Evolutionary conservation across 2,113 vertebrate genomes (phyloP).

Genomic region (Archocentrus centrarchus): DNA sequence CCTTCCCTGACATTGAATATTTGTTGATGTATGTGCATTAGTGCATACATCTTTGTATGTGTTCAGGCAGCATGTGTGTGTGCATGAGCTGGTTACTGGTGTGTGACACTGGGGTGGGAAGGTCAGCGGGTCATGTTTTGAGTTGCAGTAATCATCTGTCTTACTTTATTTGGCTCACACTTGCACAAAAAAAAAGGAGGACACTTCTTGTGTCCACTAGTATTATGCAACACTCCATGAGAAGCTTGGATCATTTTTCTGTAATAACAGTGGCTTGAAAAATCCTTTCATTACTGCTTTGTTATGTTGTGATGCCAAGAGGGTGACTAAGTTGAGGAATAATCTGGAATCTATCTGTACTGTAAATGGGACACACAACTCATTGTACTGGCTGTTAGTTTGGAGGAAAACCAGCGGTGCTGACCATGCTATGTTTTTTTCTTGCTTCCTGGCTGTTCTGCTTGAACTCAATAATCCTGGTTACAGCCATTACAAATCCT

Average conservation of each 20-base stretch:
- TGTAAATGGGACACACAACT: slow-evolving; percentile 25
- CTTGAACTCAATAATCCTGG: slow-evolving; percentile 80
- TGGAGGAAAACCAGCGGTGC: slow-evolving; percentile 43
- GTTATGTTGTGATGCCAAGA: slow-evolving; percentile 44
- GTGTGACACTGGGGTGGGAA: slow-evolving; percentile 35
- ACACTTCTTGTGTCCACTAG: slow-evolving; percentile 56
- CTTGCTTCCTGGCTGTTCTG: slow-evolving; percentile 73
- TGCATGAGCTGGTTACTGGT: not conserved
- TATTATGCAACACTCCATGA: slow-evolving; percentile 21
- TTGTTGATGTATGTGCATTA: slow-evolving; percentile 18
- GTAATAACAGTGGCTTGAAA: slow-evolving; percentile 21
- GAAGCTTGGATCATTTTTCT: slow-evolving; percentile 61
- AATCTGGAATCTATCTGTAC: slow-evolving; percentile 28
- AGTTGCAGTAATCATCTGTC: slow-evolving; percentile 67
- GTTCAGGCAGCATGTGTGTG: not conserved
- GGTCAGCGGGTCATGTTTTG: slow-evolving; percentile 58
- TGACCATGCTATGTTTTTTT: slow-evolving; percentile 52
- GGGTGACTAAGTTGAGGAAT: slow-evolving; percentile 20
- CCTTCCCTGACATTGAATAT: slow-evolving; percentile 44
- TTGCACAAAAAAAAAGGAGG: slow-evolving; percentile 45
- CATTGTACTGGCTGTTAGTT: slow-evolving; percentile 28
- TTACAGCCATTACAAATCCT: slow-evolving; percentile 84
- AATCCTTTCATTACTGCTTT: slow-evolving; percentile 34
- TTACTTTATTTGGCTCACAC: slow-evolving; percentile 52
- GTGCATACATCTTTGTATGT: slow-evolving; percentile 21